A percentile compares a stretch with the other conserved stretches of the same genome.
phyloP scores from a whole-genome alignment of 2,888 invertebrate genomes.

The Pheosia gnoma region DNA sequence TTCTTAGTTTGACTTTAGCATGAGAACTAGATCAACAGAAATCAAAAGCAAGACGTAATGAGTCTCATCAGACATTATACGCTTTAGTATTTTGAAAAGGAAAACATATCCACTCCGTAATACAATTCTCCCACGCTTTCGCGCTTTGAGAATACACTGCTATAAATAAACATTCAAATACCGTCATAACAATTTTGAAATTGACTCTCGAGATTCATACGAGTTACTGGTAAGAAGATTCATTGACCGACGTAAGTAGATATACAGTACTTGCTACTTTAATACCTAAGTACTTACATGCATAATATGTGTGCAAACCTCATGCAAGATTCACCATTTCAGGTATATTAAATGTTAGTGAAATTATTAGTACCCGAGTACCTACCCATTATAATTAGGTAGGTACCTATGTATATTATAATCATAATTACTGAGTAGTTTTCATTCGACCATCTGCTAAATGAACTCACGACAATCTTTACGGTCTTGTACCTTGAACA shows the following conservation, averaged over 20 bases:
- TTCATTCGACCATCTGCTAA: slow-evolving; percentile 9
- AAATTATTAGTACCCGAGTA: too few relatives aligned
- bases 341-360: too few relatives aligned
- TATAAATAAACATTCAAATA: neutral
- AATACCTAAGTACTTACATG: too few relatives aligned
- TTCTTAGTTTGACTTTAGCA: neutral
- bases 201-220: neutral
- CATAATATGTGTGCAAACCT: too few relatives aligned
- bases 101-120: slow-evolving; percentile 21
- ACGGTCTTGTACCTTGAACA: slow-evolving; percentile 73
- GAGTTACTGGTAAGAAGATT: too few relatives aligned
- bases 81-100: slow-evolving; percentile 30
- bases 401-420: too few relatives aligned
- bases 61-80: slow-evolving; percentile 33
- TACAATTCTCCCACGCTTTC: slow-evolving; percentile 38
- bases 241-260: too few relatives aligned
- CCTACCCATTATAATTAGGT: too few relatives aligned
- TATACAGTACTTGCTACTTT: too few relatives aligned
- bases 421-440: too few relatives aligned
- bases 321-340: too few relatives aligned
- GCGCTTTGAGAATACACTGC: neutral
- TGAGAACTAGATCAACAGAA: slow-evolving; percentile 27
- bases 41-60: slow-evolving; percentile 31
- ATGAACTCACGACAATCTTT: slow-evolving; percentile 54
- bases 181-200: neutral